Conservation (phyloP, 2,113 vertebrate species). For the Okapia johnstoni region DNA sequence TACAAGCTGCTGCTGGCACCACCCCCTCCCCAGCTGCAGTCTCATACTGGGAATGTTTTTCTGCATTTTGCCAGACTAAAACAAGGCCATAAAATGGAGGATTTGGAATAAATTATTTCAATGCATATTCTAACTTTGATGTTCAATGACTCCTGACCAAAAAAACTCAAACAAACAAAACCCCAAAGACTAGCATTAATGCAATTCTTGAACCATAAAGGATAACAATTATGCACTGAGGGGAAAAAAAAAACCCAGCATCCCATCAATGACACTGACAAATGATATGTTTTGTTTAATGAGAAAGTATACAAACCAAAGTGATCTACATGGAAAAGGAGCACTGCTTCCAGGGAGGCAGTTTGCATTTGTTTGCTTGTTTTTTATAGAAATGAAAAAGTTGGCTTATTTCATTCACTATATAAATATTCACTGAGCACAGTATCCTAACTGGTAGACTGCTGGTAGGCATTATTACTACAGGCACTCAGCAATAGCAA, state of each 20-base stretch:
- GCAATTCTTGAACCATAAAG: background rate
- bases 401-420: background rate
- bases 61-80: slow-evolving; percentile 54
- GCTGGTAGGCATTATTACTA: background rate
- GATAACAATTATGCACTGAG: background rate
- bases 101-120: slow-evolving; percentile 30
- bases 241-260: background rate
- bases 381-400: background rate
- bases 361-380: background rate
- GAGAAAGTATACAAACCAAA: background rate
- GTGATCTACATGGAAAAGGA: background rate
- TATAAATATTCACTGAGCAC: background rate
- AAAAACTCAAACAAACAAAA: background rate
- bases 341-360: background rate
- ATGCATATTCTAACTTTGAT: background rate
- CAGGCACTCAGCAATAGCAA: background rate
- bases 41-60: slow-evolving; percentile 55
- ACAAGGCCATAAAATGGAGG: slow-evolving; percentile 50
- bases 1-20: slow-evolving; percentile 46
- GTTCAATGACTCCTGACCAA: slow-evolving; percentile 12
- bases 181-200: background rate
- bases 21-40: slow-evolving; percentile 47
- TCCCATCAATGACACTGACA: background rate
- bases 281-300: background rate
- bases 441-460: background rate